Base-by-base conservation (phyloP, 64 coral and sea anemone genomes). In the Porites australiensis region DNA sequence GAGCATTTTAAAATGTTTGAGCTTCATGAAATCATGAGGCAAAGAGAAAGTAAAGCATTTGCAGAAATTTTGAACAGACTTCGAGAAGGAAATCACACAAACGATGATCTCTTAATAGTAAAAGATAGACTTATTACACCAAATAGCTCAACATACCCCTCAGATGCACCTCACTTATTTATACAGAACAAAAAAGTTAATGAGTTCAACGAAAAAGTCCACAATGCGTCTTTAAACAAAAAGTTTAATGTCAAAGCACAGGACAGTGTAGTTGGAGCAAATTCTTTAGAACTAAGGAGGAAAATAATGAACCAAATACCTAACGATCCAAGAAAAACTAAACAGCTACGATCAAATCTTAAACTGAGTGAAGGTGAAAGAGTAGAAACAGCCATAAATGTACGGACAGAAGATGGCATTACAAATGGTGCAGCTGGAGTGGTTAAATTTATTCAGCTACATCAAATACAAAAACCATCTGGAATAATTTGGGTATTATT, bases 361-460 rank as follows among this genome's bases (percentile, higher is more conserved):
- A 10, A 59, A 45, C 64, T 94, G 53, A 86, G 86, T 75, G 85
- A 54, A 46, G 92, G 92, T 60, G 58, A 88, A 80, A 80, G 92
- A 72, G 88, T 86, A 19, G 86, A 94, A 50, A 69, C 81, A 44
- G 82, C 57, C 27, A 50, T 66, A 60, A 93, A 93, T 93, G 91
- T 87, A 55, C 72, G 70, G 9, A 88, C 86, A 65, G 82, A 86
- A 64, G 84, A 87, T 87, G 65, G 84, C 13, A 74, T 87, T 10
- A 87, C 84, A 4, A 87, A 87, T 87, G 84, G 84, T 87, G 84
- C 84, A 70, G 84, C 44, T 59, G 68, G 11, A 70, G 84, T 87
- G 15, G 59, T 89, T 62, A 89, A 89, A 79, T 37, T 3, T 2
- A 65, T 82, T 63, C 54, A 8, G 44, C 14, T 66, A 66, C 19